Evolutionary conservation across 2,113 vertebrate genomes (phyloP), one percentile per base, ranked within the genome.

Genomic region (Anhinga anhinga): DNA sequence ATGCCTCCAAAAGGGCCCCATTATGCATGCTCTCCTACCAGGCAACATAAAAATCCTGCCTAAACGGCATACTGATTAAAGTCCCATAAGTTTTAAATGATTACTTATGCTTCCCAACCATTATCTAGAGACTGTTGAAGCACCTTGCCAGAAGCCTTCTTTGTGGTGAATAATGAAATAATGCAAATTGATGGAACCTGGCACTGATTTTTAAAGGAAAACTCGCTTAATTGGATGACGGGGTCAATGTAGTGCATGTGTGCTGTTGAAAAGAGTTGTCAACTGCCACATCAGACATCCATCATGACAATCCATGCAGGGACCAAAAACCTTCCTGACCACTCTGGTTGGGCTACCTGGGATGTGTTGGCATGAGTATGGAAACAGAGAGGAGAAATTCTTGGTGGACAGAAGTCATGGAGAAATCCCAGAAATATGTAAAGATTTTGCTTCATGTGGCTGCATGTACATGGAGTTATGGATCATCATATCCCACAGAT

Each of bases 111-210:
- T 92, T 95, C 79, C 79, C 85, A 87, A 8, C 85, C 82, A 95
- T 96, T 97, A 96, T 95, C 88, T 92, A 91, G 81, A 62, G 84
- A 94, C 76, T 94, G 91, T 34, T 96, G 87, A 83, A 95, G 87
- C 5, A 5, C 70, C 93, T 94, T 90, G 93, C 86, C 34, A 21
- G 92, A 92, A 97, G 92, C 67, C 62, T 91, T 85, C 81, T 94
- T 97, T 95, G 72, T 71, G 91, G 82, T 94, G 62, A 77, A 55
- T 91, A 92, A 94, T 92, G 66, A 95, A 96, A 91, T 96, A 90
- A 93, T 44, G 88, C 87, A 90, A 91, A 89, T 38, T 88, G 59
- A 81, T 91, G 89, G 63, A 47, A 58, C 59, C 30, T 27, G 49
- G 30, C 72, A 92, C 78, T 36, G n/a, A 91, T 83, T 89, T 95